These are phyloP conservation scores for Agrotis puta DNA, from an alignment of 2,888 invertebrate species.

Conservation along the genomic window DNA sequence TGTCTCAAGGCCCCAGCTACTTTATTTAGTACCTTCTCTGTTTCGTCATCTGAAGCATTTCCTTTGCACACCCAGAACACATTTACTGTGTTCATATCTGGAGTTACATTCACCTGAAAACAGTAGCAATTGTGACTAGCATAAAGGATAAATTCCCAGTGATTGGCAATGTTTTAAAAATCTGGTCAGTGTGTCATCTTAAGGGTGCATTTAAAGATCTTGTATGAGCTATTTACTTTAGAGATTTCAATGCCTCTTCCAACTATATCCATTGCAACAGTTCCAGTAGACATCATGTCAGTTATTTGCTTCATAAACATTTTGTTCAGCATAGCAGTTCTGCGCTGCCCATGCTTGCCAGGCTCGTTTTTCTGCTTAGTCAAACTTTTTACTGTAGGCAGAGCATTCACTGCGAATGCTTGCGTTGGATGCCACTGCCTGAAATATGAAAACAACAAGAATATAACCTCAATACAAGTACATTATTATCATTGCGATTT, in stretches of 20 bases:
- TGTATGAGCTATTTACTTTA: slow-evolving; percentile 83
- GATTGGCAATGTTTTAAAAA: too few relatives aligned
- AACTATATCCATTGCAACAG: slow-evolving; percentile 91
- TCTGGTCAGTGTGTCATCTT: too few relatives aligned
- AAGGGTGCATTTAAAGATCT: too few relatives aligned
- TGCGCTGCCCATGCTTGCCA: slow-evolving; percentile 89
- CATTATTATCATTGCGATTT: slow-evolving; percentile 12
- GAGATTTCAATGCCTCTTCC: slow-evolving; percentile 94
- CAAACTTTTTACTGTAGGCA: slow-evolving; percentile 83
- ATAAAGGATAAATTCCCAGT: too few relatives aligned
- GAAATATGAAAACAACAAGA: slow-evolving; percentile 60
- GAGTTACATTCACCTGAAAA: slow-evolving; percentile 91
- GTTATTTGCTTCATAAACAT: slow-evolving; percentile 95
- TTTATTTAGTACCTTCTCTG: slow-evolving; percentile 89
- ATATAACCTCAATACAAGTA: slow-evolving; percentile 51
- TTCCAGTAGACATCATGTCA: slow-evolving; percentile 94
- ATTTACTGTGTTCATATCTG: slow-evolving; percentile 92
- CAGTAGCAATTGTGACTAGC: background rate
- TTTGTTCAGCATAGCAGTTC: slow-evolving; percentile 94
- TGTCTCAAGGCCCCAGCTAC: slow-evolving; percentile 92
- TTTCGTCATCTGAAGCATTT: slow-evolving; percentile 85
- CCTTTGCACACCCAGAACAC: slow-evolving; percentile 94
- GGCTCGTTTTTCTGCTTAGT: slow-evolving; percentile 87
- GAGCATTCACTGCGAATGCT: slow-evolving; percentile 64
- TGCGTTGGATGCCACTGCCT: slow-evolving; percentile 83